Base-by-base conservation (phyloP, 2,888 invertebrate genomes). In the Morpho helenor region DNA sequence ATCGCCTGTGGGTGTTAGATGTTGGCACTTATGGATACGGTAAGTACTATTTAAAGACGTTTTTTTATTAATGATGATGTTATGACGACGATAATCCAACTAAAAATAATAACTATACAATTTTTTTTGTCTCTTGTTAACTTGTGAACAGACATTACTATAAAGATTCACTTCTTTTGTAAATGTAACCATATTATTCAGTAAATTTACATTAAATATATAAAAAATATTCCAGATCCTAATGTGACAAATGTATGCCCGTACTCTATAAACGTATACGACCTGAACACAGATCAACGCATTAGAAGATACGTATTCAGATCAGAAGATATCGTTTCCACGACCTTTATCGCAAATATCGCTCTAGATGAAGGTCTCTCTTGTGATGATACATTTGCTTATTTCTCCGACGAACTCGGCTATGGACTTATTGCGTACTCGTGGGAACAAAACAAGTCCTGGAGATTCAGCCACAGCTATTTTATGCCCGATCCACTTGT, bases 261-360 rank as follows among this genome's bases (percentile, higher is more conserved):
- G 0, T 96, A 96, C 76, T 92, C 95, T 2, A 81, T 96, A 7
- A 95, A 95, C 74, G 92, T 96, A 0, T 96, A 94, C 73, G 96
- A 96, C 76, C 84, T 96, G 67, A 91, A 92, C 60, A 96, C 95
- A 0, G 94, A 96, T 72, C 91, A 91, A 51, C 87, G 94, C 42
- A 91, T 96, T 56, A 91, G 95, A 41, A 91, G 92, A 70, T 95
- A 95, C 71, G 93, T 92, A 56, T 91, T 96, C 65, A 92, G 93
- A 16, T 84, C 93, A 0, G 95, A 95, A 62, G 96, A 96, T 70
- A 95, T 94, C 22, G 95, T 95, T 64, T 82, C 93, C 55, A 92
- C 94, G 47, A 96, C 96, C 0, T 96, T 96, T 78, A 96, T 96
- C 63, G 96, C 96, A n/a, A 96, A 96, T 73, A 95, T 96, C 59